A percentile compares a stretch with the other conserved stretches of the same genome.
Evolutionary conservation across 2,113 vertebrate species (phyloP).

Genomic region (Corvus cornix): DNA sequence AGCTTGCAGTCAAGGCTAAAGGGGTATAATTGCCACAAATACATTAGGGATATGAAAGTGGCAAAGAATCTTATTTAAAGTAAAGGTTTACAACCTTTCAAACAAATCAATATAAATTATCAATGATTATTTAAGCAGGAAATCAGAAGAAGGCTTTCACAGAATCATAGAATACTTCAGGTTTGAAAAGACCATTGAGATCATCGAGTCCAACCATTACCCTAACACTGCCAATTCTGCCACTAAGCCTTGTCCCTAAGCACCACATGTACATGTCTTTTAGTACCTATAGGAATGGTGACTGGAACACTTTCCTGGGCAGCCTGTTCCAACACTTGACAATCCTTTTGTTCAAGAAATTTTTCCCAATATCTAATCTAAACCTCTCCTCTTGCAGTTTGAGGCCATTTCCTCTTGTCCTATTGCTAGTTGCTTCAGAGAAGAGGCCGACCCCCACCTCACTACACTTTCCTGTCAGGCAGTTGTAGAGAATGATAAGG

Average conservation of each 20-base stretch:
- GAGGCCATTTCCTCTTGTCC: background rate
- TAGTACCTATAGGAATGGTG: background rate
- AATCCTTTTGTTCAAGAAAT: accelerated
- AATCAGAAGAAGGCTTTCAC: background rate
- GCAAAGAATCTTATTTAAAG: background rate
- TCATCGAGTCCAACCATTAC: accelerated
- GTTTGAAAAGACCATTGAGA: background rate
- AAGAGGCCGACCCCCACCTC: background rate
- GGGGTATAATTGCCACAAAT: background rate
- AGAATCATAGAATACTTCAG: background rate
- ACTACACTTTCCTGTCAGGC: background rate
- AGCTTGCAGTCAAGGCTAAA: background rate
- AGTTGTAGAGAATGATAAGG: background rate
- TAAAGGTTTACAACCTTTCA: background rate
- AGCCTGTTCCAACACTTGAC: background rate
- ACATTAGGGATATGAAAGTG: background rate
- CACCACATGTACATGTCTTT: background rate
- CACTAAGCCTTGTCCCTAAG: background rate
- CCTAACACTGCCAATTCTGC: background rate
- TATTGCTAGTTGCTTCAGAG: accelerated
- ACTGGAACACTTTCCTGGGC: background rate
- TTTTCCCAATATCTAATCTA: background rate
- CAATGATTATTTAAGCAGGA: background rate
- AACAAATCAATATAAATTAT: background rate
- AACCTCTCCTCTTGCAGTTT: background rate